Evolutionary conservation across 1,140 invertebrate species (phyloP).

Genomic region (Drosophila serrata): DNA sequence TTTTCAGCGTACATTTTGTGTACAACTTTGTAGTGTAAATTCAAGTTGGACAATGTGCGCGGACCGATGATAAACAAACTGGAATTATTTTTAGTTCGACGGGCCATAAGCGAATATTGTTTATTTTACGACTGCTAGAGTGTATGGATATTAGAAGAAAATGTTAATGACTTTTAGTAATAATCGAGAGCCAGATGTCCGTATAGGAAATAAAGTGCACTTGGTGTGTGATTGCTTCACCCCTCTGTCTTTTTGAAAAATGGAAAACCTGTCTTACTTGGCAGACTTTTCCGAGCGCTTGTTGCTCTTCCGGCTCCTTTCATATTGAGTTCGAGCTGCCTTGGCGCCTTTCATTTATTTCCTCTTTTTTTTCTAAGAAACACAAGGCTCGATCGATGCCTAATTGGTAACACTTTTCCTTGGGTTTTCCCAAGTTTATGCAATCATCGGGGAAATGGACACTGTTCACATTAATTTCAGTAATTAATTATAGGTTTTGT

Average conservation of each 20-base stretch:
- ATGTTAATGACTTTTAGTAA: conserved; percentile 73
- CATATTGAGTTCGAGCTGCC: conserved; percentile 72
- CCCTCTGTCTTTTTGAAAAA: neutral
- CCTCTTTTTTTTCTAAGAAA: neutral
- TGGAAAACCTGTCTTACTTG: conserved; percentile 62
- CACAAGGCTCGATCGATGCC: neutral
- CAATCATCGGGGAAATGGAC: conserved; percentile 26
- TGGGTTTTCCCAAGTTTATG: conserved; percentile 25
- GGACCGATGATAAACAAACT: conserved; percentile 68
- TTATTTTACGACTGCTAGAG: conserved; percentile 74
- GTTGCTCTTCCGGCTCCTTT: conserved; percentile 70
- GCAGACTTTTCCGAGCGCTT: conserved; percentile 78
- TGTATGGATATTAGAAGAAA: conserved; percentile 64
- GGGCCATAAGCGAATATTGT: conserved; percentile 52
- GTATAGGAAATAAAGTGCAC: conserved; percentile 24
- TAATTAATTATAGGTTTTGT: conserved; percentile 44
- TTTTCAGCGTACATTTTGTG: conserved; percentile 22
- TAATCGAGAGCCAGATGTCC: conserved; percentile 65
- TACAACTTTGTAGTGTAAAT: conserved; percentile 59
- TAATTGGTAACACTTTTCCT: conserved; percentile 23
- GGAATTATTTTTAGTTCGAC: conserved; percentile 61
- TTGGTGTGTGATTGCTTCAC: neutral
- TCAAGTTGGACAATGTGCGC: conserved; percentile 65
- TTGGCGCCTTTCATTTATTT: conserved; percentile 79
- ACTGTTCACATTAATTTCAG: conserved; percentile 30